A percentile compares a stretch with the other conserved stretches of the same genome.
These are phyloP conservation scores for Nymphalis polychloros DNA, from an alignment of 2,888 invertebrate species.

Conservation along the genomic window DNA sequence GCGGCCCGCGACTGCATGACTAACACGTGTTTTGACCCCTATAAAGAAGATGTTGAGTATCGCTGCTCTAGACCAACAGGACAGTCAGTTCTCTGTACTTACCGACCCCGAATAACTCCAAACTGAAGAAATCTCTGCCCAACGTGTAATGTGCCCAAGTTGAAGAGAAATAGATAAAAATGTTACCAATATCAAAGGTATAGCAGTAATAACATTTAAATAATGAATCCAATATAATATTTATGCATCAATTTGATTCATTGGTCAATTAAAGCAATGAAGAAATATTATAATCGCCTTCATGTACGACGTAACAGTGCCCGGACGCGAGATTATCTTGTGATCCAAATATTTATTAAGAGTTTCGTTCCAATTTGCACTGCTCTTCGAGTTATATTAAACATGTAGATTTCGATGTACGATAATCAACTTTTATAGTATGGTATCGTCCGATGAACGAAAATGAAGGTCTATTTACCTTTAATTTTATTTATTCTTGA, in stretches of 20 bases:
- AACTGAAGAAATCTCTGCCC: too few relatives aligned
- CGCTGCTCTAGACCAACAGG: too few relatives aligned
- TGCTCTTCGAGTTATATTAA: not conserved
- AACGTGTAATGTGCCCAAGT: not conserved
- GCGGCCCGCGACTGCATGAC: too few relatives aligned
- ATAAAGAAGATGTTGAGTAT: too few relatives aligned
- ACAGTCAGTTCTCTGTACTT: too few relatives aligned
- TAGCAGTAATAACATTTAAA: constrained; percentile 16
- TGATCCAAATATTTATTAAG: constrained; percentile 7
- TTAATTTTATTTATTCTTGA: too few relatives aligned
- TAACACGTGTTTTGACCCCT: too few relatives aligned
- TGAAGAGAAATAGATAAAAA: not conserved
- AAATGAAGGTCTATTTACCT: too few relatives aligned
- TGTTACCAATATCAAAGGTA: not conserved
- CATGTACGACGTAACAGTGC: not conserved
- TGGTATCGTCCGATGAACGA: too few relatives aligned
- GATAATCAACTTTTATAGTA: too few relatives aligned
- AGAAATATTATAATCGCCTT: constrained; percentile 12
- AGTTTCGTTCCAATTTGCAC: not conserved
- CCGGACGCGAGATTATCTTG: not conserved
- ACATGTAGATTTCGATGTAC: too few relatives aligned
- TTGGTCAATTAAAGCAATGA: constrained; percentile 20
- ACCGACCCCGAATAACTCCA: too few relatives aligned
- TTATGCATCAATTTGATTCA: constrained; percentile 8
- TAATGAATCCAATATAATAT: not conserved